Evolutionary conservation across 2,113 vertebrate genomes (phyloP).

Genomic region (Pimephales promelas): DNA sequence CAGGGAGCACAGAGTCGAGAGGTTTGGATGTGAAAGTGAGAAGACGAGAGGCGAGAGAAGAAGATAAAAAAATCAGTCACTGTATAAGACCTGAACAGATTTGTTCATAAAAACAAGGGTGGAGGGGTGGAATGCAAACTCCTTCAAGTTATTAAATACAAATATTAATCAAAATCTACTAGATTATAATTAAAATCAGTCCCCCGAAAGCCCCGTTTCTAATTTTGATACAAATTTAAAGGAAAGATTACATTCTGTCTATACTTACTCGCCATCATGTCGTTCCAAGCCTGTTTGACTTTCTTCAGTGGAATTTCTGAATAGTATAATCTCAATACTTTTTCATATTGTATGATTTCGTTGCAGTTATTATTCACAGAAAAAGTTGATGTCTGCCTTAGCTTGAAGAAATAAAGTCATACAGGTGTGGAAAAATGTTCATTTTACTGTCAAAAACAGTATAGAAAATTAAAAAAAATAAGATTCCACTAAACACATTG

Average conservation of each 20-base stretch:
- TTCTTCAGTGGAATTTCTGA: not conserved
- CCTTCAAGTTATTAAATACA: not conserved
- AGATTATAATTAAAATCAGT: constrained; percentile 12
- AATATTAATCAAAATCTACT: constrained; percentile 17
- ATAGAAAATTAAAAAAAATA: not conserved
- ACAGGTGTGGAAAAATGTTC: not conserved
- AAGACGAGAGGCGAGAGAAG: constrained; percentile 13
- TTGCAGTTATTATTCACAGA: not conserved
- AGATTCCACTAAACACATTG: no score
- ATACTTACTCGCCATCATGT: not conserved
- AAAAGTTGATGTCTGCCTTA: not conserved
- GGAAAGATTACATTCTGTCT: not conserved
- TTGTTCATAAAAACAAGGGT: not conserved
- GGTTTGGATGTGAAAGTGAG: constrained; percentile 55
- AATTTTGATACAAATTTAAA: not conserved
- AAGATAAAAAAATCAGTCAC: not conserved
- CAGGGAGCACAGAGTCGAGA: constrained; percentile 70
- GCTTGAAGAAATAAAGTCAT: not conserved
- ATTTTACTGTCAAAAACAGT: not conserved
- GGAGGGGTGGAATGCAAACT: not conserved
- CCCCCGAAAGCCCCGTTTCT: not conserved
- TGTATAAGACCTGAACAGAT: not conserved
- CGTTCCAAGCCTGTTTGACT: not conserved
- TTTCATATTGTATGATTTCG: not conserved
- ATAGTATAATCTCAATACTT: not conserved